Evolutionary conservation across 1,140 invertebrate species (phyloP), one percentile per base, ranked within the genome.

Genomic region (Drosophila athabasca): DNA sequence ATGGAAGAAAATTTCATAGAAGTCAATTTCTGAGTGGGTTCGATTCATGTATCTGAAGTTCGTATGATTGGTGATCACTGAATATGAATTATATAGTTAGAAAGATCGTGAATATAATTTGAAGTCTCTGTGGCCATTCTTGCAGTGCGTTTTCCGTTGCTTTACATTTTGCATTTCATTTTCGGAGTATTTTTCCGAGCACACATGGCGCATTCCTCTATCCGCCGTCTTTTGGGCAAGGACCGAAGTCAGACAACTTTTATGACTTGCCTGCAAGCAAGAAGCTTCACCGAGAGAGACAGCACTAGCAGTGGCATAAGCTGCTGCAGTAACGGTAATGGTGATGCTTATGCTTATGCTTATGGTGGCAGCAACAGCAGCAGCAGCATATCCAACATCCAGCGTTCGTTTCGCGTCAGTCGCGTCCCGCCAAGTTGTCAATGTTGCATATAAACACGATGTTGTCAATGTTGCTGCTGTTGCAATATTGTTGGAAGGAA

Each of bases 391-490:
- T 39, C 35, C 35, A 76, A 48, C 71, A 62, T 58, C 52, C 39
- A 72, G 60, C 45, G 35, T 69, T 52, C 53, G 53, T 58, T 71
- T 61, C 26, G 67, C 72, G 70, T 76, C 72, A 72, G 54, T 73
- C 60, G 81, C 80, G 76, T 77, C 77, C 85, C 76, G 81, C 73
- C 81, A 85, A 77, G 81, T 77, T 85, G 81, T 85, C 81, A 85
- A 85, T 85, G 81, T 85, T 85, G 81, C 81, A 85, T 65, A 85
- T 85, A 85, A 85, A 81, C 78, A 85, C 51, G 69, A 62, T 58
- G 82, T 71, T 87, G 73, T 81, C 82, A 81, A 62, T 71, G 82
- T 72, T 73, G 79, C 45, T 64, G 31, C 4, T 9, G 52, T 31
- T 65, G 60, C 43, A 72, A 74, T 73, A 73, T 73, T 41, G 54